A percentile compares a stretch with the other conserved stretches of the same genome.
Evolutionary conservation across 2,113 vertebrate species (phyloP).

Genomic region (Lethenteron camtschaticum): DNA sequence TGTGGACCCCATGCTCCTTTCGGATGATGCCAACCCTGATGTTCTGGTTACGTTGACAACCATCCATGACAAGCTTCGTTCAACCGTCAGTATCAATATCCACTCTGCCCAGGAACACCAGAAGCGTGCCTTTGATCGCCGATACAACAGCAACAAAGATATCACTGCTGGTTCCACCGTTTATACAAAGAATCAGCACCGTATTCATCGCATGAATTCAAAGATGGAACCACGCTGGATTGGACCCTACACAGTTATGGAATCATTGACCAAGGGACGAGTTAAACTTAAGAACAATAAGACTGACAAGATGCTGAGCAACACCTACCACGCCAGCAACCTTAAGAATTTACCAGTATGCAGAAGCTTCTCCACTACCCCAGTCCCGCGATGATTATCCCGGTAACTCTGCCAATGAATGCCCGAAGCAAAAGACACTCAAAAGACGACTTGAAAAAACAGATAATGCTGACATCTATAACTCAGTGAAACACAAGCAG

Average conservation of each 20-base stretch:
- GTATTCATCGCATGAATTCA: neutral
- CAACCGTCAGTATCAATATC: neutral
- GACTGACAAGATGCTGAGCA: neutral
- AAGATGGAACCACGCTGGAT: neutral
- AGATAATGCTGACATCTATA: neutral
- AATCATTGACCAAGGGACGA: neutral
- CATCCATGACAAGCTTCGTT: neutral
- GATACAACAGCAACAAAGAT: neutral
- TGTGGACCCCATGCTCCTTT: neutral
- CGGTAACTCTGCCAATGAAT: neutral
- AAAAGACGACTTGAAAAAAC: neutral
- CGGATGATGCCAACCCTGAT: neutral
- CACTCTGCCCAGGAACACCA: neutral
- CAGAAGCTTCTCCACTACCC: neutral
- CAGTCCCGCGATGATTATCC: neutral
- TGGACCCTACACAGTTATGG: neutral
- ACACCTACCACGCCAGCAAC: slow-evolving; percentile 1
- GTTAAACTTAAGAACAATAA: neutral
- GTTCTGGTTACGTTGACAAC: neutral
- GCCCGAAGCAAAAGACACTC: neutral
- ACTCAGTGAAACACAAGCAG: neutral
- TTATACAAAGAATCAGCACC: neutral
- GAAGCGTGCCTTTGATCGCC: neutral
- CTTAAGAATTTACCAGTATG: neutral
- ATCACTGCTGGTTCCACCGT: neutral